These are phyloP conservation scores for Ancistrus triradiatus DNA, from an alignment of 2,113 vertebrate species.

Conservation along the genomic window DNA sequence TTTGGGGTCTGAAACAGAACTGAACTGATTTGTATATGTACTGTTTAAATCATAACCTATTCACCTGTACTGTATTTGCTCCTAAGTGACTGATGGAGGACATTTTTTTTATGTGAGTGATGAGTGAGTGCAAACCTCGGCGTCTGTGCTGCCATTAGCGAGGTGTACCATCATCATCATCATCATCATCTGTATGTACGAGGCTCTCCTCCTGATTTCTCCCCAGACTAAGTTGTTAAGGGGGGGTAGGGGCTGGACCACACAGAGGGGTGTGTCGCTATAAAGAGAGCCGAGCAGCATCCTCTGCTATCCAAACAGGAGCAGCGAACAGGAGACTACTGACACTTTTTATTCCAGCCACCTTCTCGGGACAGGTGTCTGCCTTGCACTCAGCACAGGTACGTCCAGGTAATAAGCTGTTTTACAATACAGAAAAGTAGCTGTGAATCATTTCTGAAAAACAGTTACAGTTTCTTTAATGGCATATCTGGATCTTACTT, in stretches of 20 bases:
- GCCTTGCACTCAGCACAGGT: constrained; percentile 42
- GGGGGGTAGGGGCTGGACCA: constrained; percentile 43
- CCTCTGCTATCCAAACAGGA: constrained; percentile 55
- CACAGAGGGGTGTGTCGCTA: constrained; percentile 66
- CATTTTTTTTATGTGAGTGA: no score
- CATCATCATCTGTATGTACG: constrained; percentile 27
- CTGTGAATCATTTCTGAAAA: no score
- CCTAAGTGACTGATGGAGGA: no score
- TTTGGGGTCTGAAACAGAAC: no score
- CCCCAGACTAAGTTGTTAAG: constrained; percentile 54
- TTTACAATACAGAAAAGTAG: no score
- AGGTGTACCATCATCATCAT: no score
- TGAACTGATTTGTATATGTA: no score
- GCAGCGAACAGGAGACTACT: constrained; percentile 55
- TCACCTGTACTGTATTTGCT: no score
- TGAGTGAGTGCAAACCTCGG: no score
- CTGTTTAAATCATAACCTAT: no score
- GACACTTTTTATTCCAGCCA: constrained; percentile 32
- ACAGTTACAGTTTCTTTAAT: no score
- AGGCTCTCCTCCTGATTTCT: constrained; percentile 25
- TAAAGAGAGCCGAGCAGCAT: constrained; percentile 63
- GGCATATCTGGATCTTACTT: no score
- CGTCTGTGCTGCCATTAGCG: constrained; percentile 21
- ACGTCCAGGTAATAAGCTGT: constrained; percentile 15
- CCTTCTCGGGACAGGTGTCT: constrained; percentile 37